Percentiles rank a stretch among this genome's conserved stretches.
Conservation (phyloP, 2,888 invertebrate species). For the Sepioteuthis lessoniana region DNA sequence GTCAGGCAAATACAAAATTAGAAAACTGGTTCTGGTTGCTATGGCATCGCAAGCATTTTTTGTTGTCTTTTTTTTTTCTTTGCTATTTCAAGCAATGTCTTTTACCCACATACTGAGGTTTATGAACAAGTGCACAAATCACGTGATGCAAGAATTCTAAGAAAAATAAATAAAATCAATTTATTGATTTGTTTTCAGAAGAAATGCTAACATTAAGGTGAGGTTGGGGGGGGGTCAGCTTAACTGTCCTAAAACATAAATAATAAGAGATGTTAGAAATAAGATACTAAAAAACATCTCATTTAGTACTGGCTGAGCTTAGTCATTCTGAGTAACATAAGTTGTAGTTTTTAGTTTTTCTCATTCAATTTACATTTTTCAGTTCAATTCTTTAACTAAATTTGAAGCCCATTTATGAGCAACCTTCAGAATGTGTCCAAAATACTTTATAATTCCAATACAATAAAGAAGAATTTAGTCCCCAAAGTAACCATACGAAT, state of each 20-base stretch:
- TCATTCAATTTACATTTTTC: neutral
- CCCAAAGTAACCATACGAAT: too few relatives aligned
- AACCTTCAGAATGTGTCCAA: neutral
- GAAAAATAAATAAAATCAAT: neutral
- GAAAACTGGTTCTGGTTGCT: neutral
- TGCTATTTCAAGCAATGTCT: neutral
- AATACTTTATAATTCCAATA: too few relatives aligned
- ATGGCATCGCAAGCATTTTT: neutral
- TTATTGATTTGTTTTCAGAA: slow-evolving; percentile 17
- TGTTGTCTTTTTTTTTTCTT: neutral
- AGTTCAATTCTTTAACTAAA: neutral
- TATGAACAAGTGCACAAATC: neutral
- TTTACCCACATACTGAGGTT: neutral
- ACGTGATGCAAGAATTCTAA: neutral
- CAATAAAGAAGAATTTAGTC: too few relatives aligned
- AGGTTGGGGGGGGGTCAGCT: neutral
- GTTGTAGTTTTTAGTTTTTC: neutral
- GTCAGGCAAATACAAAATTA: neutral
- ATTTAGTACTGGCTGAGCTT: neutral
- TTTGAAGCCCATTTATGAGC: neutral
- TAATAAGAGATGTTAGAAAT: neutral
- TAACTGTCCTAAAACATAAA: neutral
- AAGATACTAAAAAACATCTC: slow-evolving; percentile 5
- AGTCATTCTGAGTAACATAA: neutral
- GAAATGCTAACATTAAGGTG: neutral